Evolutionary conservation across 2,113 vertebrate genomes (phyloP), one percentile per base, ranked within the genome.

Genomic region (Nyctereutes procyonoides): DNA sequence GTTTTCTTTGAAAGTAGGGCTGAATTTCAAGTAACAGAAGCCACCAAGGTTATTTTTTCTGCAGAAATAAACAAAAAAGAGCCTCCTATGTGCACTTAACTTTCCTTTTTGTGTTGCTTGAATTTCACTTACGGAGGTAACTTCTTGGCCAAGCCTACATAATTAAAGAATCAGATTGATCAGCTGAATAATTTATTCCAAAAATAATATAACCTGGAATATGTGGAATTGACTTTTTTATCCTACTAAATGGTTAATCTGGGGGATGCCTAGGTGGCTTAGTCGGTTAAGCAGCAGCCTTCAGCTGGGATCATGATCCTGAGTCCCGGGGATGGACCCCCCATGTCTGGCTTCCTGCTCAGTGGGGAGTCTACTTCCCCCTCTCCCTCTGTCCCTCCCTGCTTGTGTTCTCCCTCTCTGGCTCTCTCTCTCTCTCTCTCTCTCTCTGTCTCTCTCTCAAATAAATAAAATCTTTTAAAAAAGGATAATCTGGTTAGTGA

Each of bases 1-100:
- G n/a, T 98, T 97, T 96, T 94, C 96, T 96, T 98, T 69, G 77
- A 88, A 98, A 98, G 60, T 96, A 88, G 98, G 93, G 96, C 38
- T 28, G 14, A 97, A 89, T 95, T 35, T 55, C 92, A 96, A 90
- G 55, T 63, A 96, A 85, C 15, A 28, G 71, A 86, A 84, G 35
- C 43, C 55, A 90, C 22, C 1, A 30, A 77, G 8, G 13, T 80
- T 87, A 92, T 95, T 97, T 97, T 96, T 96, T 88, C 80, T 95
- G 16, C 38, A 93, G 62, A 92, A 96, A 83, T 81, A 69, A 95
- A 77, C 15, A 76, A 43, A 79, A 90, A 84, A 13, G 8, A 95
- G 79, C 8, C 58, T 94, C 20, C 15, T 43, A 28, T 26, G 48
- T 38, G 35, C n/a, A 51, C 82, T 74, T 79, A 73, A 77, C 43